Percentiles rank a stretch among this genome's conserved stretches.
Conservation (phyloP, 2,113 vertebrate genomes). For the Sphaerodactylus townsendi region DNA sequence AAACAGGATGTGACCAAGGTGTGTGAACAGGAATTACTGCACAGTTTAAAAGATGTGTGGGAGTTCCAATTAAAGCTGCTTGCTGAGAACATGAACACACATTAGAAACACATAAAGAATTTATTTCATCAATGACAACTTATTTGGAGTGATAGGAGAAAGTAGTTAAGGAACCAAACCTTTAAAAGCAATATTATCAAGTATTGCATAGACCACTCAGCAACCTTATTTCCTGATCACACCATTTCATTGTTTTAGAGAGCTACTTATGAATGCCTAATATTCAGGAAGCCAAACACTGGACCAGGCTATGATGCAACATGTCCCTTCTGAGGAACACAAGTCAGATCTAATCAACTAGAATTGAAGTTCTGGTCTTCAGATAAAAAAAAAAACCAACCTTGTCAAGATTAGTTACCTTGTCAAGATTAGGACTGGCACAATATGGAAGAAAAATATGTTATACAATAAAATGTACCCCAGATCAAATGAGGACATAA, state of each 20-base stretch:
- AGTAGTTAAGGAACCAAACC: too few relatives aligned
- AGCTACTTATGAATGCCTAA: not conserved
- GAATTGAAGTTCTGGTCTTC: not conserved
- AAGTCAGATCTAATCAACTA: not conserved
- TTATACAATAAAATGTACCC: not conserved
- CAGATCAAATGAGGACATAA: not conserved
- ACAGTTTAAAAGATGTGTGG: not conserved
- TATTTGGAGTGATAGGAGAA: not conserved
- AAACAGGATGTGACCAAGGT: conserved; percentile 2
- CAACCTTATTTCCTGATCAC: not conserved
- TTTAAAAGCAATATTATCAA: not conserved
- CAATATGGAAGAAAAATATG: not conserved
- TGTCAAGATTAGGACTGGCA: not conserved
- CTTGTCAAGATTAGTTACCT: not conserved
- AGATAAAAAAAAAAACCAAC: not conserved
- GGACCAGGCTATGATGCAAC: not conserved
- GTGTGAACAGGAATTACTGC: not conserved
- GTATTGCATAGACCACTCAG: not conserved
- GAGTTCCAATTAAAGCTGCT: not conserved
- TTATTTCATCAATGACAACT: not conserved
- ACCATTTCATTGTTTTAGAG: not conserved
- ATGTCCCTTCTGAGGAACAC: not conserved
- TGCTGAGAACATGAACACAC: not conserved
- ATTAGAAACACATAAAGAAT: not conserved
- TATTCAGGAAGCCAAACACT: not conserved